Evolutionary conservation across 2,797 vertebrate species (phyloP), one percentile per base, ranked within the genome.

Genomic region (Sebastes matsubarae): DNA sequence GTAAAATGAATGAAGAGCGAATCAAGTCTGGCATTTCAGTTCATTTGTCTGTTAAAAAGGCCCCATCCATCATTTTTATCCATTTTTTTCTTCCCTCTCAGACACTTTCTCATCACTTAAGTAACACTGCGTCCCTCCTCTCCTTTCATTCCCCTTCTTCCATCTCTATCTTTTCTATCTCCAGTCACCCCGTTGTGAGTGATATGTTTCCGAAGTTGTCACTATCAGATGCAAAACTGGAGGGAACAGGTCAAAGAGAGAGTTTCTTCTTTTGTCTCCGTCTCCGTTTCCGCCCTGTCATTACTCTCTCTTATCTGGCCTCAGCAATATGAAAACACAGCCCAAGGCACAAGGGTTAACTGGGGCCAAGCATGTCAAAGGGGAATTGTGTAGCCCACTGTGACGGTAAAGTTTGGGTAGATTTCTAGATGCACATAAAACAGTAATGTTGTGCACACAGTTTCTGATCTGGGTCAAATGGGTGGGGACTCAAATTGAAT

Each of bases 151-250:
- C 50, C 52, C 61, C 63, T 52, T 66, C 80, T 22, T 61, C 75
- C 59, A 30, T 72, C 71, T 78, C 52, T 65, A 42, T 67, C 57
- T 77, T 42, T 61, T 77, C 86, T 72, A 91, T 88, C 89, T 86
- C 27, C 22, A 59, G 61, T 65, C 73, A 46, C 61, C 61, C 54
- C 42, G 34, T 20, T 84, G 77, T 83, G 85, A 91, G 72, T 80
- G 77, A 83, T 79, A 75, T 86, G 71, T 72, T 86, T 92, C 87
- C 79, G 77, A 57, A 87, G 74, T 86, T 78, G 65, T 73, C 87
- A 76, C 74, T 65, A 80, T 89, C 85, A 88, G 80, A 88, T 81
- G 81, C 69, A 79, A 77, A 86, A 90, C 88, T 84, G 55, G 82
- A 90, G 89, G 81, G 64, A 82, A 73, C 32, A 58, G 80, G 89